Evolutionary conservation across 1,140 invertebrate species (phyloP), one percentile per base, ranked within the genome.

Genomic region (Micrasema longulum): DNA sequence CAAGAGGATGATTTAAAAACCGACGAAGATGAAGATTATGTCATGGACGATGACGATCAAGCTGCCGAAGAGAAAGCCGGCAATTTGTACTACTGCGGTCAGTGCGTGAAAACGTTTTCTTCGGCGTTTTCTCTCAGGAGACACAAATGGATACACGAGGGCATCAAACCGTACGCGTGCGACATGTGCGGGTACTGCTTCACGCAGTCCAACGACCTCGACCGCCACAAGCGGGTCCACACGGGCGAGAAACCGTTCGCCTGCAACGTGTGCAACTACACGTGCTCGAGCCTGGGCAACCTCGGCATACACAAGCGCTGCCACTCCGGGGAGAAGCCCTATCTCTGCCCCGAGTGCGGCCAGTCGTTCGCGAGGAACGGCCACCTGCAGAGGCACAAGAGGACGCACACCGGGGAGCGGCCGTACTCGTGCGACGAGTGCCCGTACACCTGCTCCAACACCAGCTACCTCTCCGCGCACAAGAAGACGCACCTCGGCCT

Each of bases 161-260:
- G 41, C 12, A 47, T 47, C 10, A 65, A 65, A n/a, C 63, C 63
- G 6, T 65, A 47, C 22, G 20, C 43, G 1, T 65, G 63, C 11
- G 63, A 65, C 7, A 14, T 65, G 16, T 65, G 63, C 41, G 47
- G 63, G 5, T 47, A 48, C 7, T 47, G 45, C 14, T 65, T 52
- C 43, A 36, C 63, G 20, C 43, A 65, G 10, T 43, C 63, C 6
- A 65, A 35, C 63, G 41, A 52, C 16, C 47, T 65, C 6, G 41
- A 65, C 16, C 43, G 45, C 11, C 65, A 67, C 48, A 53, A 36
- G 31, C 14, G 65, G 12, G 23, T 55, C 0, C 65, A 67, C 50
- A 53, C n/a, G n/a, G 48, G 47, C 12, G 65, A 67, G 36, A 67
- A 67, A 53, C 45, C 65, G 4, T 67, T 53, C 18, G 48, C 31